Evolutionary conservation across 1,140 invertebrate species (phyloP).

Genomic region (Drepana arcuata): DNA sequence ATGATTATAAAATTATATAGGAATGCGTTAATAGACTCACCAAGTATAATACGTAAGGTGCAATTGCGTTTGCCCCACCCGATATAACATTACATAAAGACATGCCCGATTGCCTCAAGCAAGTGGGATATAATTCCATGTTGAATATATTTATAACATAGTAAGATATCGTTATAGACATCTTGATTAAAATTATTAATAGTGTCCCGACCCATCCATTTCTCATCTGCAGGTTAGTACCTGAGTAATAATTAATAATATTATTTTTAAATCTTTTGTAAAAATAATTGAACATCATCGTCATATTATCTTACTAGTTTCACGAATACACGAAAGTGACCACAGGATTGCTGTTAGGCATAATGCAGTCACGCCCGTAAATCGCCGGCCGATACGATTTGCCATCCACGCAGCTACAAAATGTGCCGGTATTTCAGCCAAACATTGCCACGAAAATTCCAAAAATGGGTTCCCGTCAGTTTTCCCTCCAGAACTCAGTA

Average conservation of each 20-base stretch:
- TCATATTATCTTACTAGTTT: constrained; percentile 53
- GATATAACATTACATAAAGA: constrained; percentile 75
- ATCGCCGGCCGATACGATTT: constrained; percentile 71
- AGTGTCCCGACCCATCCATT: constrained; percentile 48
- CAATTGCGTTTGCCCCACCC: constrained; percentile 74
- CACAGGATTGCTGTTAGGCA: constrained; percentile 55
- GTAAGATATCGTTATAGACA: constrained; percentile 75
- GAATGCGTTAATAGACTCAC: constrained; percentile 73
- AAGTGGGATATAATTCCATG: constrained; percentile 80
- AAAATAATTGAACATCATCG: too few species aligned
- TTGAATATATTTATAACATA: constrained; percentile 77
- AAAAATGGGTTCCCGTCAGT: constrained; percentile 79
- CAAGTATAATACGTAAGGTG: constrained; percentile 82
- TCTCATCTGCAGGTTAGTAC: constrained; percentile 25
- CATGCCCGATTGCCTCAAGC: constrained; percentile 77
- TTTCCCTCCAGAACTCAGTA: constrained; percentile 74
- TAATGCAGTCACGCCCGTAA: constrained; percentile 64
- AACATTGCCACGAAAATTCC: constrained; percentile 76
- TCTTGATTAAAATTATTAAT: constrained; percentile 74
- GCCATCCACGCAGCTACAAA: constrained; percentile 53
- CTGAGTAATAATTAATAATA: constrained; percentile 23
- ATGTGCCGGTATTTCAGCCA: constrained; percentile 75
- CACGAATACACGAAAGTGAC: constrained; percentile 51
- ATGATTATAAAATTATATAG: too few species aligned
- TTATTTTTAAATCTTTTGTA: too few species aligned